Evolutionary conservation across 2,113 vertebrate species (phyloP).

Genomic region (Dromaius novaehollandiae): DNA sequence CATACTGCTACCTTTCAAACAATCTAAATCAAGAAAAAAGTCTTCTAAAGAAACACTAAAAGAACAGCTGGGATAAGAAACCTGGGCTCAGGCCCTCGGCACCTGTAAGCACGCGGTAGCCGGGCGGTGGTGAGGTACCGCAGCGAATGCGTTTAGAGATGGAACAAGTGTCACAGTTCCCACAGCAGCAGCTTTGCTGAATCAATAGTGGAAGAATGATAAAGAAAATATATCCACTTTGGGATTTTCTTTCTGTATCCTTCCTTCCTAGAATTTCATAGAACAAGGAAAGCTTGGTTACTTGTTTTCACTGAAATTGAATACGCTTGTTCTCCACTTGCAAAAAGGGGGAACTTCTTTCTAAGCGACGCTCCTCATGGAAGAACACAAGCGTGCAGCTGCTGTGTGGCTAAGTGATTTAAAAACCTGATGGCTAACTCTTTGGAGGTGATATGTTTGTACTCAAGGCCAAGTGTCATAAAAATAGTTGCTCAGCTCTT

Average conservation of each 20-base stretch:
- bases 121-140: neutral
- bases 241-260: neutral
- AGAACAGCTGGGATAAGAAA: neutral
- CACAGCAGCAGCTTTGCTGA: neutral
- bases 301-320: constrained; percentile 2
- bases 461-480: neutral
- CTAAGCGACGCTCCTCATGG: neutral
- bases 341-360: neutral
- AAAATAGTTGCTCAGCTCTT: constrained; percentile 5
- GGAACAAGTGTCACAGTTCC: neutral
- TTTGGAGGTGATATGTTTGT: neutral
- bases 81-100: neutral
- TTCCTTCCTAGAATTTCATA: neutral
- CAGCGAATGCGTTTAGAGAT: neutral
- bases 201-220: neutral
- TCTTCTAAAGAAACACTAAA: neutral
- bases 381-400: neutral
- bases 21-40: neutral
- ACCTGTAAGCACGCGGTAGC: neutral
- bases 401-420: neutral
- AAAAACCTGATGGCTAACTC: neutral
- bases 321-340: neutral
- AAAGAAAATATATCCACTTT: neutral
- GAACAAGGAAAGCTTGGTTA: neutral
- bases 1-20: neutral